Evolutionary conservation across 2,797 vertebrate genomes (phyloP).

Genomic region (Rhinella marina): DNA sequence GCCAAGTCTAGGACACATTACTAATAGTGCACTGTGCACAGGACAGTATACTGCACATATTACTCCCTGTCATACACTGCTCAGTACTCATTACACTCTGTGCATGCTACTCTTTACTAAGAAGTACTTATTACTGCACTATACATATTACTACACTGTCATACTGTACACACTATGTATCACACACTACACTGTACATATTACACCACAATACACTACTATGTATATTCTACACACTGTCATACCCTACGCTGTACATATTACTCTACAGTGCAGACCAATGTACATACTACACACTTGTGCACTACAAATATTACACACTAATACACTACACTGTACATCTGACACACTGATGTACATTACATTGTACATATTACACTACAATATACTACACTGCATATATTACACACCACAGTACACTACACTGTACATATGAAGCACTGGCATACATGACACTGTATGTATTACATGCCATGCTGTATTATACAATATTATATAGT

Average conservation of each 20-base stretch:
- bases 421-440: not conserved
- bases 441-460: not conserved
- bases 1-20: not conserved
- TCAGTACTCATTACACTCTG: not conserved
- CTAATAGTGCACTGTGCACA: not conserved
- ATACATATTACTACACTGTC: not conserved
- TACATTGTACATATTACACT: too few species aligned
- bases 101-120: not conserved
- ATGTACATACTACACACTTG: not conserved
- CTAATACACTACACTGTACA: not conserved
- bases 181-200: not conserved
- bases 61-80: not conserved
- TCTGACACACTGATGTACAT: not conserved
- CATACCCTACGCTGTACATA: not conserved
- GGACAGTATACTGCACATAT: not conserved
- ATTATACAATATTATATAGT: not conserved
- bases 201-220: not conserved
- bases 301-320: not conserved
- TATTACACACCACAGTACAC: too few species aligned
- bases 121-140: not conserved
- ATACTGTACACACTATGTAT: not conserved
- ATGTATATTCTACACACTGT: not conserved
- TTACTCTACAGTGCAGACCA: not conserved
- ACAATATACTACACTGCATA: not conserved
- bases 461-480: not conserved